Evolutionary conservation across 1,140 invertebrate genomes (phyloP), one percentile per base, ranked within the genome.

Genomic region (Pararge aegeria): DNA sequence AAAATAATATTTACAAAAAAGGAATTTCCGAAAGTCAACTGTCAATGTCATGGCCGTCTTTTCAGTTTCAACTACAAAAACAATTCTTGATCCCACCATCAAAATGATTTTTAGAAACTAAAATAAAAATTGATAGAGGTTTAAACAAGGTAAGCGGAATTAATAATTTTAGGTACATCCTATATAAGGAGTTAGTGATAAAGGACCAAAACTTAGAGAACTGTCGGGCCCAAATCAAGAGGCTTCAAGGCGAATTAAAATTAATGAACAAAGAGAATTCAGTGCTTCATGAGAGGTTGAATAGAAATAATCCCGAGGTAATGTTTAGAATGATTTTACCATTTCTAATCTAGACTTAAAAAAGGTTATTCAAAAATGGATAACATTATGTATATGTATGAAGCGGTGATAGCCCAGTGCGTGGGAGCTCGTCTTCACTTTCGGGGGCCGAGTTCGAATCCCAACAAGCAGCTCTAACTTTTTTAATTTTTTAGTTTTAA

Each of bases 121-220:
- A 20, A 5, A 4, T 21, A 56, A 54, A 55, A 61, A 38, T 38
- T 19, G 29, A 73, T 38, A 61, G 80, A 82, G 77, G 38, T 64
- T 64, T 64, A 57, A 61, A 62, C 18, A 69, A 78, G 77, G 82
- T 85, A 42, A 51, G 70, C 65, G 15, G 56, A 37, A 37, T 37
- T 1, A 46, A 50, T 57, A 46, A 58, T 61, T 76, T 12, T 68
- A 88, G 85, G 56, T 87, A 88, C 37, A 83, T 85, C 16, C 68
- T 88, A 51, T 85, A 85, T 53, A 86, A 87, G 56, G 85, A 88
- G 64, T 64, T 88, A 55, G 83, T 88, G 82, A 81, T 75, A 1
- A 88, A 88, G 59, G 85, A 88, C 61, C 85, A 88, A 50, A 81
- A 75, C 40, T 63, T 88, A 55, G 85, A 88, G 57, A 87, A 73